phyloP scores from a whole-genome alignment of 2,113 vertebrate species.

The Oryzias woworae region DNA sequence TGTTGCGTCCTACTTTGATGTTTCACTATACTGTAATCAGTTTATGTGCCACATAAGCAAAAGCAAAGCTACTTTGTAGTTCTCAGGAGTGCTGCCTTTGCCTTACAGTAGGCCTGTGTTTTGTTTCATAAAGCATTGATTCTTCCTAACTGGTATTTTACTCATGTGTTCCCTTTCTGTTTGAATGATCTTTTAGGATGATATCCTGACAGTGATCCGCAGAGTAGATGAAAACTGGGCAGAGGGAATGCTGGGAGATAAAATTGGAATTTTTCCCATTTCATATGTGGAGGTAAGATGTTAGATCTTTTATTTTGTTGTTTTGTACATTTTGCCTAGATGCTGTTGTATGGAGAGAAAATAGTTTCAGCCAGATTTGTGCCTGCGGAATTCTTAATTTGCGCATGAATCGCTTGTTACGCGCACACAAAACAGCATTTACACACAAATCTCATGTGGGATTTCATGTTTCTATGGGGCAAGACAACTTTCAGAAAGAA shows the following conservation, averaged over 20 bases:
- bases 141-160: too few relatives aligned
- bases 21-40: conserved; percentile 33
- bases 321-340: background rate
- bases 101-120: background rate
- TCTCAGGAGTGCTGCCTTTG: conserved; percentile 15
- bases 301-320: background rate
- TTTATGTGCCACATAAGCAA: conserved; percentile 41
- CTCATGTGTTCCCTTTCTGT: conserved; percentile 12
- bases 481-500: too few relatives aligned
- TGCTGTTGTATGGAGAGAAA: background rate
- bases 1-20: conserved; percentile 35
- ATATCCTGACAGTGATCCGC: conserved; percentile 96
- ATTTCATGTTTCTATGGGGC: too few relatives aligned
- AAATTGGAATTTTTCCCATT: conserved; percentile 99
- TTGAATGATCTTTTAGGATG: conserved; percentile 79
- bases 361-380: too few relatives aligned
- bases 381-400: too few relatives aligned
- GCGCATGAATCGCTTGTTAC: too few relatives aligned
- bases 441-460: too few relatives aligned
- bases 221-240: conserved; percentile 99
- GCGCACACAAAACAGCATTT: too few relatives aligned
- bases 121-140: too few relatives aligned
- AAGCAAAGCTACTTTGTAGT: conserved; percentile 36
- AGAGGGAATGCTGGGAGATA: conserved; percentile 99
- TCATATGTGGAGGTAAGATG: conserved; percentile 95